Percentiles rank a stretch among this genome's conserved stretches.
Conservation (phyloP, 2,113 vertebrate genomes). For the Megaptera novaeangliae region DNA sequence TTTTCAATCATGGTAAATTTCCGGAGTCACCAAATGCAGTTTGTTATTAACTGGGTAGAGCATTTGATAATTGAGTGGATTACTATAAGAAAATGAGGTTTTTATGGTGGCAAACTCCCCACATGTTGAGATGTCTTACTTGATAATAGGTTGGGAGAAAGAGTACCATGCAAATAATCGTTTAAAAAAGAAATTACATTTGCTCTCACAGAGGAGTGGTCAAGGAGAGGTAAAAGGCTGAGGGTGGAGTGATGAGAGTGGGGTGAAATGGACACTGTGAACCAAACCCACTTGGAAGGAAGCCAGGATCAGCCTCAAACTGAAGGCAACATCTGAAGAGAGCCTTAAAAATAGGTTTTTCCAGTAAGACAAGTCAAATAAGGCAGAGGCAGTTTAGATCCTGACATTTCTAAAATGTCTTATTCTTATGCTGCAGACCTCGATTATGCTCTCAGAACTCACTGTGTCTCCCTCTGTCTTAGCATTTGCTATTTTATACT, state of each 20-base stretch:
- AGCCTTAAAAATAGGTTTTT: not conserved
- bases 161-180: not conserved
- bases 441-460: not conserved
- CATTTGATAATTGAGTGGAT: not conserved
- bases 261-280: not conserved
- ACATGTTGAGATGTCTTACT: not conserved
- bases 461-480: not conserved
- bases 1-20: not conserved
- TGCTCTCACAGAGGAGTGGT: not conserved
- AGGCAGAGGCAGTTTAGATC: not conserved
- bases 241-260: rapidly evolving
- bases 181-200: not conserved
- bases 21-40: not conserved
- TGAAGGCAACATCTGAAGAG: not conserved
- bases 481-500: not conserved
- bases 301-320: not conserved
- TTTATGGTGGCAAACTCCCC: not conserved
- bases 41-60: not conserved
- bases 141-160: not conserved
- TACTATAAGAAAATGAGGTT: not conserved
- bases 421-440: not conserved
- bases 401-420: not conserved
- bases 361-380: not conserved
- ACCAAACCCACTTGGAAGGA: not conserved
- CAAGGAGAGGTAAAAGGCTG: not conserved